Percentiles rank a stretch among this genome's conserved stretches.
Evolutionary conservation across 2,113 vertebrate genomes (phyloP).

Genomic region (Elaphurus davidianus): DNA sequence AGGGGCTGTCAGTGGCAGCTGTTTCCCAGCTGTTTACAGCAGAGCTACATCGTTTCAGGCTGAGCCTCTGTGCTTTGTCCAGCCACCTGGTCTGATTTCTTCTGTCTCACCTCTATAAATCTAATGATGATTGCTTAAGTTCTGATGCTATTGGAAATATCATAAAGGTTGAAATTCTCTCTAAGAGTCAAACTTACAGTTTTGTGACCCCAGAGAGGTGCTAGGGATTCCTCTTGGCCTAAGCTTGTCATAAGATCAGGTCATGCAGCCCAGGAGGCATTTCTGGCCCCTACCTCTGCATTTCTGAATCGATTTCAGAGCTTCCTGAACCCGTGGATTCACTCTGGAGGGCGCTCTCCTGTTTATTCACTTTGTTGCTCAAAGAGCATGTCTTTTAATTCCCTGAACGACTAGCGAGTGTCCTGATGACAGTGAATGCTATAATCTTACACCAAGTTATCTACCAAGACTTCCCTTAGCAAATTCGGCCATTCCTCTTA

Average conservation of each 20-base stretch:
- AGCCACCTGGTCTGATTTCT: constrained; percentile 35
- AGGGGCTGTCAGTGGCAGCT: constrained; percentile 45
- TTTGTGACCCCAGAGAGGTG: neutral
- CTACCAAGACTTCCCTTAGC: neutral
- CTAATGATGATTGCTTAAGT: neutral
- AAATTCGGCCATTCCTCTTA: neutral
- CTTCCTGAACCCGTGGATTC: neutral
- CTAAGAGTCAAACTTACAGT: neutral
- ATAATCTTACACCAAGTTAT: neutral
- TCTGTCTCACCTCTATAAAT: neutral
- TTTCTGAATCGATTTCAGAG: neutral
- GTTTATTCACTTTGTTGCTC: neutral
- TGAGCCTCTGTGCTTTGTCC: constrained; percentile 47
- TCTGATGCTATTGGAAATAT: neutral
- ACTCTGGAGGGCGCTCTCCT: neutral
- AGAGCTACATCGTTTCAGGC: constrained; percentile 36
- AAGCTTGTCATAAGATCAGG: neutral
- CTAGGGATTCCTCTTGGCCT: neutral
- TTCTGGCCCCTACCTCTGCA: neutral
- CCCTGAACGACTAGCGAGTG: neutral
- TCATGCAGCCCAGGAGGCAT: neutral
- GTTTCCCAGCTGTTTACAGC: constrained; percentile 66
- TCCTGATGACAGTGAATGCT: neutral
- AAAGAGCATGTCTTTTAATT: neutral
- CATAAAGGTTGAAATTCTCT: neutral